Base-by-base conservation (phyloP, 2,888 invertebrate species). In the Glaucopsyche alexis region DNA sequence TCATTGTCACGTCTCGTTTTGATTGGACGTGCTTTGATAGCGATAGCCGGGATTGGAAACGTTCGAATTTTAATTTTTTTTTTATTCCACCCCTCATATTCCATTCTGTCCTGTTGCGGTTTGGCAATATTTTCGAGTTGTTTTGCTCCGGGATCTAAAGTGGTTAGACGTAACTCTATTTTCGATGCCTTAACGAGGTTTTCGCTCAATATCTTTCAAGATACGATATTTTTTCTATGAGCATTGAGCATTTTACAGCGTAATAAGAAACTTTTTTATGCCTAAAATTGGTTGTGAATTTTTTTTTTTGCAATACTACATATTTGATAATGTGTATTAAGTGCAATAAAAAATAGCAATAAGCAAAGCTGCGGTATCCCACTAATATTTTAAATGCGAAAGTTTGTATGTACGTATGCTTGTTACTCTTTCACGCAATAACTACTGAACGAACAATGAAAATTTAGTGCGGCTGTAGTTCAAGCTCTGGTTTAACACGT, bases 21-120 rank as follows among this genome's bases (percentile, higher is more conserved):
- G 90, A 92, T 91, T 91, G 92, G 89, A 92, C 92, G 93, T 93
- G 93, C 92, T 90, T 88, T 90, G 92, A 88, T 89, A 91, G 83
- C 87, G 92, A 91, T 92, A 91, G 87, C 87, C 80, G 82, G 91
- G 92, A 91, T 92, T 90, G 88, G 83, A 84, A 85, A 85, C 85
- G 87, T 84, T 89, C 82, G 89, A 87, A 87, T 89, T 91, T 91
- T 86, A 87, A 91, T 90, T 90, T 89, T 81, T 89, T 81, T 82
- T 83, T 88, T 86, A 83, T 87, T 86, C 85, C 78, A n/a, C 80
- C 85, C 81, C 85, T 87, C 85, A 88, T 91, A 90, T 89, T 90
- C 85, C 84, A 87, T 89, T 89, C 87, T 85, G 85, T 87, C 85
- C 84, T 77, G 83, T 77, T 86, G 89, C 84, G 89, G 90, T 88